Evolutionary conservation across 2,888 invertebrate genomes (phyloP), one percentile per base, ranked within the genome.

Genomic region (Diabrotica balteata): DNA sequence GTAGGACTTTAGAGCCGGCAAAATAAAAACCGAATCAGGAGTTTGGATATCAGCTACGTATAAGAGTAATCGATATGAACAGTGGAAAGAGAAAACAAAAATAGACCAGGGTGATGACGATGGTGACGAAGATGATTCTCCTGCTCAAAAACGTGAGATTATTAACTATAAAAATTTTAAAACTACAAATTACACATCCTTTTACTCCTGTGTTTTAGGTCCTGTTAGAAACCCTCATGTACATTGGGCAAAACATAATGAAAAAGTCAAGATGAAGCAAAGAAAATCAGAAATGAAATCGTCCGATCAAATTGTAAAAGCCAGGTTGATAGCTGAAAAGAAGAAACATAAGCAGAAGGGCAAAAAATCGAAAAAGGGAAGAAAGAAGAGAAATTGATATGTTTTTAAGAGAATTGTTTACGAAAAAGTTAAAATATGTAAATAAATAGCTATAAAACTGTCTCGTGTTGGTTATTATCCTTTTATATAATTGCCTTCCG

Each of bases 11-110:
- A 89, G 90, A 74, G 84, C 85, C 32, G 92, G 91, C 63, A 95
- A 93, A 85, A 97, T 99, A 73, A 91, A 92, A 77, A 98, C 98
- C 0, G 99, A 99, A 85, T 96, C 96, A 69, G 99, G 98, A 17
- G 91, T 89, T 0, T 95, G 95, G 90, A 96, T 99, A 76, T 93
- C 97, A 0, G 95, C 97, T 0, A 92, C 94, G 0, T 98, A 94
- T 85, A 97, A 97, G 85, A 93, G 95, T 69, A 93, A 97, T 61
- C 88, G 93, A 43, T 97, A 96, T 84, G 89, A 89, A 70, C 90
- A 91, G 64, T 97, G 97, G 97, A 90, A 92, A 78, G 90, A 92
- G 69, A 91, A 91, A 76, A 91, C 88, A 44, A 90, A 93, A 85
- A 83, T 85, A 17, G 80, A 80, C n/a, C 78, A 80, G 50, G 80